These are phyloP conservation scores for Tribolium freemani DNA, from an alignment of 2,888 invertebrate species.

Conservation along the genomic window DNA sequence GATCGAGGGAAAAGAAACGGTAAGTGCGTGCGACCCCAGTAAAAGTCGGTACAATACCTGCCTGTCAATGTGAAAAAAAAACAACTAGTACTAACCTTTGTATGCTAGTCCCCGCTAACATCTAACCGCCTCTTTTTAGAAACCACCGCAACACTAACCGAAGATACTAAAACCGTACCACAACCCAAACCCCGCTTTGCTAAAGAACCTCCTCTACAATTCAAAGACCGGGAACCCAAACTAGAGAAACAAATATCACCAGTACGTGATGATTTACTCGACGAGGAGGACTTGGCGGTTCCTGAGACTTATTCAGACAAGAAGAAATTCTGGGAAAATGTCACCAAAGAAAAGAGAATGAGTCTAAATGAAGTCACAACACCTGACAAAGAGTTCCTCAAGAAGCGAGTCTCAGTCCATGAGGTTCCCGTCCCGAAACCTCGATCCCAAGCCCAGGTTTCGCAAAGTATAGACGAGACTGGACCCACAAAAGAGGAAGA, in stretches of 20 bases:
- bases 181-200: slow-evolving; percentile 70
- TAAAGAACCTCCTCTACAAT: slow-evolving; percentile 55
- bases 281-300: slow-evolving; percentile 56
- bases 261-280: slow-evolving; percentile 61
- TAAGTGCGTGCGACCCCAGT: slow-evolving; percentile 45
- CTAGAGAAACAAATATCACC: slow-evolving; percentile 59
- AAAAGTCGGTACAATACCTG: slow-evolving; percentile 50
- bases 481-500: slow-evolving; percentile 18
- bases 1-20: slow-evolving; percentile 41
- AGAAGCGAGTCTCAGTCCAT: slow-evolving; percentile 63
- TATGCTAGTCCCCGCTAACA: slow-evolving; percentile 66
- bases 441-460: slow-evolving; percentile 58
- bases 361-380: slow-evolving; percentile 59
- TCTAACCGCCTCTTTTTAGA: slow-evolving; percentile 68
- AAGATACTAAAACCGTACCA: slow-evolving; percentile 65
- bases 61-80: slow-evolving; percentile 55
- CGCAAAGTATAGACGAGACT: slow-evolving; percentile 54
- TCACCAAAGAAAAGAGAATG: slow-evolving; percentile 62
- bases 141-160: slow-evolving; percentile 63
- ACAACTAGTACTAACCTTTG: slow-evolving; percentile 41
- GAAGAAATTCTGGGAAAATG: slow-evolving; percentile 71
- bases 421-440: slow-evolving; percentile 68
- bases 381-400: slow-evolving; percentile 54
- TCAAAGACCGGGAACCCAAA: slow-evolving; percentile 44
- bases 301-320: slow-evolving; percentile 68